These are phyloP conservation scores for Coryphaenoides rupestris DNA, from an alignment of 2,113 vertebrate genomes.

Conservation along the genomic window DNA sequence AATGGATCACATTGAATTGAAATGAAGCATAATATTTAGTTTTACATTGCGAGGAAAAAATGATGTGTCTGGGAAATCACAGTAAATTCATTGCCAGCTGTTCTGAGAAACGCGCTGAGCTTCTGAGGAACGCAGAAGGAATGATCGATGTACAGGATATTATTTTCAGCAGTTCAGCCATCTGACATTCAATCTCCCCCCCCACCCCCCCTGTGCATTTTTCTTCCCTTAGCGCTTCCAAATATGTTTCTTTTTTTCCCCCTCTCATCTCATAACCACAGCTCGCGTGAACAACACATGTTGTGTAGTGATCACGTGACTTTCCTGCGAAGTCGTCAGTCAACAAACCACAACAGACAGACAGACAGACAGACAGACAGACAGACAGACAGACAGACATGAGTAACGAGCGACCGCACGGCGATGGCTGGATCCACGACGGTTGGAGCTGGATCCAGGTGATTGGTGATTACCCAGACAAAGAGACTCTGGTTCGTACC, in stretches of 20 bases:
- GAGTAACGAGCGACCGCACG: not conserved
- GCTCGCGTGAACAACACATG: constrained; percentile 2
- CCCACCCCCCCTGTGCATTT: no score
- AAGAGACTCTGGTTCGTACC: not conserved
- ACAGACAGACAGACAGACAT: not conserved
- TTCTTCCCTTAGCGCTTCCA: constrained; percentile 16
- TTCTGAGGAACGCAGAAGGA: not conserved
- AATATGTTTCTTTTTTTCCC: not conserved
- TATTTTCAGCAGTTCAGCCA: not conserved
- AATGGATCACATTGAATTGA: not conserved
- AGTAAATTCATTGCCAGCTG: not conserved
- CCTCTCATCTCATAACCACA: not conserved
- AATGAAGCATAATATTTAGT: not conserved
- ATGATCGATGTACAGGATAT: not conserved
- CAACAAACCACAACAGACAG: constrained; percentile 11
- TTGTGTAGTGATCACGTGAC: not conserved
- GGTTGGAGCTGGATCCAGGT: not conserved
- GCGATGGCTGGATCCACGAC: not conserved
- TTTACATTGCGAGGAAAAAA: not conserved
- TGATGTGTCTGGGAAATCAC: not conserved
- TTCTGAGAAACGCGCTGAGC: no score
- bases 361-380: not conserved
- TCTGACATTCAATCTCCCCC: not conserved
- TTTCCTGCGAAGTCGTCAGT: not conserved
- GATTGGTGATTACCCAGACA: not conserved